Conservation (phyloP, 1,140 invertebrate species). For the Leptopilina boulardi region DNA sequence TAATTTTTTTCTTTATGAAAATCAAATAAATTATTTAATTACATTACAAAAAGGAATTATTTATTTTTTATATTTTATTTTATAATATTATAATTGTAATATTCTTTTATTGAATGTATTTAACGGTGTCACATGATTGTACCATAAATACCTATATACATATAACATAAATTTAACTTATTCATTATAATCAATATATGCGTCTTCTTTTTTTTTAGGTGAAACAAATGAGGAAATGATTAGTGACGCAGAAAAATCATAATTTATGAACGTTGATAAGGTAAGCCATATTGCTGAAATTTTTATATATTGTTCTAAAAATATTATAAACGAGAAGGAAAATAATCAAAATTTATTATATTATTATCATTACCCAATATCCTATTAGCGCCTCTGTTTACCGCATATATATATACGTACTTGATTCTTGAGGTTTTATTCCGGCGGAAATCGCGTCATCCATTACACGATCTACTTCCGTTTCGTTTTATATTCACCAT, state of each 20-base stretch:
- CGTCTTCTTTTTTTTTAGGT: not conserved
- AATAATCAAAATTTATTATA: not conserved
- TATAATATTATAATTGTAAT: no score
- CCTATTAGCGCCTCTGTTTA: not conserved
- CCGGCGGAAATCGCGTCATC: conserved; percentile 18
- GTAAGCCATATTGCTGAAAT: not conserved
- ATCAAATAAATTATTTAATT: no score
- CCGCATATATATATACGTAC: no score
- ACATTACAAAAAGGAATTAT: no score
- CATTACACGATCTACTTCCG: conserved; percentile 20
- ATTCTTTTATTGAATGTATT: no score
- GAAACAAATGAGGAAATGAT: not conserved
- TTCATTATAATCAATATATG: not conserved
- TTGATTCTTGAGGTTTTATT: not conserved
- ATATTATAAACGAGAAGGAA: not conserved
- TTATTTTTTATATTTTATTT: no score
- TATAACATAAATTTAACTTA: not conserved
- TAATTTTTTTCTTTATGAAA: no score
- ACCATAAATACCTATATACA: no score
- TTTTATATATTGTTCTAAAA: not conserved
- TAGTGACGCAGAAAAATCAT: not conserved
- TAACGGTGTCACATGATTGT: no score
- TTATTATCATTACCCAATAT: not conserved
- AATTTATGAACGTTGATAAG: not conserved
- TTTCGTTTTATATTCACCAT: not conserved